Percentiles rank a stretch among this genome's conserved stretches.
Conservation (phyloP, 2,797 vertebrate genomes). For the Sorex maritimensis region DNA sequence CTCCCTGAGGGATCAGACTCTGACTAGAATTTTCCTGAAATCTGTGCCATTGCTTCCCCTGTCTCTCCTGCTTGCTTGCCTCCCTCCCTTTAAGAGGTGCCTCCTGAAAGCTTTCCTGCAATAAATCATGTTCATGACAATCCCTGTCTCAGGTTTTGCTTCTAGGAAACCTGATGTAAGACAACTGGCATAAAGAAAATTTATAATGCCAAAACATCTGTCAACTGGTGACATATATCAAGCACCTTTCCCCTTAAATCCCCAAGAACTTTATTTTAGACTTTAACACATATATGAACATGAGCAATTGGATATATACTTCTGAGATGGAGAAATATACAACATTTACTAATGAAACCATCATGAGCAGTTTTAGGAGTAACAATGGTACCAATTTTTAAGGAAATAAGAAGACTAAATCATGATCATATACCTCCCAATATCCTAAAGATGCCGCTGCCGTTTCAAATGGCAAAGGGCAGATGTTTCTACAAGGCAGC, state of each 20-base stretch:
- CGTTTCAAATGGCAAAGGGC: slow-evolving; percentile 17
- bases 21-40: neutral
- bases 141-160: neutral
- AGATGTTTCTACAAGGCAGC: neutral
- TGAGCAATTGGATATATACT: neutral
- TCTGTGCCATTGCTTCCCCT: neutral
- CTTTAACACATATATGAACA: neutral
- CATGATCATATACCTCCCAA: neutral
- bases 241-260: too few relatives aligned
- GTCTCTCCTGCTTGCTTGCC: neutral
- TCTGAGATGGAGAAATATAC: neutral
- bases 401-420: neutral
- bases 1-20: neutral
- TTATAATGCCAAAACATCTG: neutral
- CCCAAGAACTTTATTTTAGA: slow-evolving; percentile 35
- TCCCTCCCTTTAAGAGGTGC: neutral
- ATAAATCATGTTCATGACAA: neutral
- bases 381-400: neutral
- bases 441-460: neutral
- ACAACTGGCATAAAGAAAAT: neutral
- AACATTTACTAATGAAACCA: slow-evolving; percentile 17
- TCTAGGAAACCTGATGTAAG: neutral
- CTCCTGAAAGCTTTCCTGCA: neutral
- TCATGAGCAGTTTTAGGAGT: neutral
- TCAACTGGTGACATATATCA: neutral